Percentiles rank a stretch among this genome's conserved stretches.
Conservation (phyloP, 1,140 invertebrate genomes). For the Papilio glaucus region DNA sequence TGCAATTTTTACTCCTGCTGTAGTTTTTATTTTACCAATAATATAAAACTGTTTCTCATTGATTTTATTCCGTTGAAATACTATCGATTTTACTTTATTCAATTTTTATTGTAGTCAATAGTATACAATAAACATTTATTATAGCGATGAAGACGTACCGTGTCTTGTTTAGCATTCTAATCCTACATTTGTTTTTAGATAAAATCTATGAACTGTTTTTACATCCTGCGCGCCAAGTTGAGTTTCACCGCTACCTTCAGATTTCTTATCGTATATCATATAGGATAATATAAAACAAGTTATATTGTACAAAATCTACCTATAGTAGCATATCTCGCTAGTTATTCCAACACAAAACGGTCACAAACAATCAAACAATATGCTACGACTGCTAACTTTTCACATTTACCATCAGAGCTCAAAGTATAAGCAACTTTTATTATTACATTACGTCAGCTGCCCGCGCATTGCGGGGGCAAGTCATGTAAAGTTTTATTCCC, state of each 20-base stretch:
- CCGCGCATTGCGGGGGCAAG: background rate
- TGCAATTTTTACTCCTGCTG: background rate
- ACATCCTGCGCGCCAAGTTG: too few species aligned
- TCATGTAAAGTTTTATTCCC: conserved; percentile 5
- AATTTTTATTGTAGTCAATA: too few species aligned
- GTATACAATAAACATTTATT: too few species aligned
- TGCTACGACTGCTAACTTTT: background rate
- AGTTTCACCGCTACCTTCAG: too few species aligned
- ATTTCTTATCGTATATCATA: too few species aligned
- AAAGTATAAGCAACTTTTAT: conserved; percentile 1
- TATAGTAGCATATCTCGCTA: background rate
- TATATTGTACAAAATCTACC: background rate
- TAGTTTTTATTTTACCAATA: background rate
- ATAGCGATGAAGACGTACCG: too few species aligned
- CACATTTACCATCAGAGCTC: background rate
- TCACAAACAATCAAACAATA: conserved; percentile 24
- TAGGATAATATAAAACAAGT: background rate
- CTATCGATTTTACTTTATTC: background rate
- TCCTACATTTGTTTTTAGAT: too few species aligned
- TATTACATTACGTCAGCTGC: conserved; percentile 15
- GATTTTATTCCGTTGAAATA: background rate
- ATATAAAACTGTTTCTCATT: background rate
- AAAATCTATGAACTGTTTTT: too few species aligned
- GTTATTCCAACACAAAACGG: background rate
- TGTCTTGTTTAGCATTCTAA: too few species aligned